Evolutionary conservation across 2,888 invertebrate genomes (phyloP), one percentile per base, ranked within the genome.

Genomic region (Plagodis dolabraria): DNA sequence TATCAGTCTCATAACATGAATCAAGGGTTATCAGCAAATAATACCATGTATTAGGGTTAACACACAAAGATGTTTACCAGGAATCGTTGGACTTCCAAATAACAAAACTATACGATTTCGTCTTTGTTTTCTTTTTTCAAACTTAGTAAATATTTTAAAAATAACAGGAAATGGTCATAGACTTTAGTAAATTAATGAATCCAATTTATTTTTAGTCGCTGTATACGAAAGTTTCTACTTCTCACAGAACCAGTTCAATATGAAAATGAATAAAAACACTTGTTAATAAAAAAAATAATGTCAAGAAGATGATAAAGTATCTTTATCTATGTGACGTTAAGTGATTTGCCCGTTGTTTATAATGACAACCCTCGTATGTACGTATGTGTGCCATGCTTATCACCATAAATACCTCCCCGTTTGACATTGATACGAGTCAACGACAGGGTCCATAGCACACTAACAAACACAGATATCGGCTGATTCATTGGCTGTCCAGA

Each of bases 401-500:
- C 65, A 69, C 76, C 74, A 72, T 75, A 63, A 71, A 55, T 73
- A 63, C 52, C 55, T 60, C 63, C 47, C 51, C 56, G 68, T 74
- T 65, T 66, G 64, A 69, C 61, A 75, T 72, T 63, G 65, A 60
- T 61, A 58, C 53, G 52, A 69, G 71, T 67, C 70, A 71, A 68
- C 65, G 65, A 56, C 68, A 68, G 66, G 58, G 66, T 54, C 67
- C 67, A 63, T 60, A 65, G 66, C 69, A 68, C 60, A 76, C 67
- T 71, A 68, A 72, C 64, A 70, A 67, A 63, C 46, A 57, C 11
- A 52, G 68, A 72, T 77, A 77, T 71, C 67, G 53, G 46, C 65
- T 69, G 66, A 70, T 67, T 72, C 70, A 72, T 67, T 53, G 69
- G 47, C 47, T 55, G 47, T 50, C 54, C 55, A 63, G 57, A 63